Conservation (phyloP, 2,888 invertebrate species). For the Agrotis ipsilon region DNA sequence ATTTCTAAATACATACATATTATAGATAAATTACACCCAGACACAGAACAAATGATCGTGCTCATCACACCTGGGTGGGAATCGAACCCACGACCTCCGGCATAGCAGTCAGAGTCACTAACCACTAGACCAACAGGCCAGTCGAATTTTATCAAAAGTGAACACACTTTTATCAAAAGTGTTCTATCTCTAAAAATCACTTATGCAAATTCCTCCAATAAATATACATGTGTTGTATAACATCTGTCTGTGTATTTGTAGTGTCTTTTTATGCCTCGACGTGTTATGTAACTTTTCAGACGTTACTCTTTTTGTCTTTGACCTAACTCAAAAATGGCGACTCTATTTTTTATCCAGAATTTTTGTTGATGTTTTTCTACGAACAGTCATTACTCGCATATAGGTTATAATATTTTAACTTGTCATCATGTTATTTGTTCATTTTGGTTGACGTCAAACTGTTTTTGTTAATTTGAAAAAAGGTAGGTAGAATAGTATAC, state of each 20-base stretch:
- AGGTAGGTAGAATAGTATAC: too few relatives aligned
- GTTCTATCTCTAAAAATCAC: neutral
- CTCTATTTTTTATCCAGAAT: slow-evolving; percentile 14
- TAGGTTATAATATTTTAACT: neutral
- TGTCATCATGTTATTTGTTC: slow-evolving; percentile 26
- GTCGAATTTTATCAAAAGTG: too few relatives aligned
- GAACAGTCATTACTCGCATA: slow-evolving; percentile 27
- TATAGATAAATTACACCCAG: too few relatives aligned
- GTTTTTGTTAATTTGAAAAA: slow-evolving; percentile 5
- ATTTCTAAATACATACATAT: too few relatives aligned
- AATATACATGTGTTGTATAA: neutral
- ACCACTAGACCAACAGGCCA: too few relatives aligned
- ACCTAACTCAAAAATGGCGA: slow-evolving; percentile 3
- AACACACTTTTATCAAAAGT: too few relatives aligned
- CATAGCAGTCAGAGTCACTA: too few relatives aligned
- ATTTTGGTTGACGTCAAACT: slow-evolving; percentile 21
- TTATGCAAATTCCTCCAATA: too few relatives aligned
- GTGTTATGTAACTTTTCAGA: neutral
- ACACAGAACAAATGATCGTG: too few relatives aligned
- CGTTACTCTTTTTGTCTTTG: neutral
- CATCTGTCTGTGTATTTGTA: neutral
- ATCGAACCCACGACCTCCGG: too few relatives aligned
- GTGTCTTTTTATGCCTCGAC: neutral
- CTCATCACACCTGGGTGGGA: too few relatives aligned
- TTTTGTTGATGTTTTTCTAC: slow-evolving; percentile 6